These are phyloP conservation scores for Sitophilus oryzae DNA, from an alignment of 1,140 invertebrate genomes.

Conservation along the genomic window DNA sequence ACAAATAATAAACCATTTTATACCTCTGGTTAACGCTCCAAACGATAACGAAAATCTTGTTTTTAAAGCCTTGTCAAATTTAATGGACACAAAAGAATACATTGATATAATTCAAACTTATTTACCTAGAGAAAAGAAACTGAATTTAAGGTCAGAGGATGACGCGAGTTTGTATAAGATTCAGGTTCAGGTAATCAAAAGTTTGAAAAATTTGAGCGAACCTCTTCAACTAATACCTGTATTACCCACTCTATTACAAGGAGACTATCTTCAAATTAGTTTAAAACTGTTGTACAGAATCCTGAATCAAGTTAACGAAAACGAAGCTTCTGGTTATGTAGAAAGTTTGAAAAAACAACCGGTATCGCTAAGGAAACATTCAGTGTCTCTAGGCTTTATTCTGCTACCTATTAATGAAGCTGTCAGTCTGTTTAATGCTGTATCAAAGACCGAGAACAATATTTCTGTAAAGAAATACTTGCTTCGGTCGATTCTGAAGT, in stretches of 20 bases:
- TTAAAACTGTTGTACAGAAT: slow-evolving; percentile 9
- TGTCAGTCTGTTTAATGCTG: not conserved
- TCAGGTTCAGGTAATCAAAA: not conserved
- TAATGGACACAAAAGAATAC: no score
- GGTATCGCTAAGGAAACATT: not conserved
- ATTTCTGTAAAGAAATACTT: not conserved
- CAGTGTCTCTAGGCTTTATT: not conserved
- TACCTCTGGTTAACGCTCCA: not conserved
- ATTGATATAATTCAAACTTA: no score
- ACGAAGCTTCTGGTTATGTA: not conserved
- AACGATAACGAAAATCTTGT: not conserved
- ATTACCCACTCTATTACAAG: slow-evolving; percentile 10
- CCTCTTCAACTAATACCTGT: not conserved
- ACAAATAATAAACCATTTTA: slow-evolving; percentile 4
- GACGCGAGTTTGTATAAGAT: no score
- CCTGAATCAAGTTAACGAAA: slow-evolving; percentile 5
- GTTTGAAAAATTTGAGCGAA: slow-evolving; percentile 2
- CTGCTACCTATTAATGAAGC: not conserved
- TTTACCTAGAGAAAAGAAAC: slow-evolving; percentile 2
- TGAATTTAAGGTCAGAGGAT: no score
- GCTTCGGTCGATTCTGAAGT: not conserved
- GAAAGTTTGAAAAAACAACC: not conserved
- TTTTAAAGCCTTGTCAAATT: not conserved
- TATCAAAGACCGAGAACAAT: not conserved
- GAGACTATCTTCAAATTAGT: slow-evolving; percentile 15